Evolutionary conservation across 1,140 invertebrate genomes (phyloP), one percentile per base, ranked within the genome.

Genomic region (Drosophila rufa): DNA sequence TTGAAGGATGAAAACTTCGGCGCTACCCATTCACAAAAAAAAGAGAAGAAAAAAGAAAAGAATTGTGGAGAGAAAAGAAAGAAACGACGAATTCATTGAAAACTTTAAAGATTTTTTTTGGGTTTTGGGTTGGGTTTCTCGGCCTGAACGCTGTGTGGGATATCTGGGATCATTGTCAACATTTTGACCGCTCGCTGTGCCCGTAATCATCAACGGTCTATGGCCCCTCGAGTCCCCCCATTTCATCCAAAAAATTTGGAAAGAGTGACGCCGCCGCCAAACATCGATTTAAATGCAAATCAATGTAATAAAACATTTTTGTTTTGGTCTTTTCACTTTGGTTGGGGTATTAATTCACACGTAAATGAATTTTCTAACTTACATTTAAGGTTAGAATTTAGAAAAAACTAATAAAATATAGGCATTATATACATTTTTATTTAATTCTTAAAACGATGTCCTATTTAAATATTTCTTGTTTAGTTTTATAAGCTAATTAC

Each of bases 241-340:
- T 56, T 27, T n/a, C 19, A 25, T 48, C 12, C 27, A 27, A 50
- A 42, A 42, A 40, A 15, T 74, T 56, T 36, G 62, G 51, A 68
- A 71, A 71, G 57, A 79, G 58, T 79, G 75, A 79, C 75, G 68
- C 77, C 77, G 76, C 58, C 76, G 30, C 66, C 76, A 71, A 61
- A 87, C 84, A 90, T 89, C 85, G 86, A 89, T 89, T 89, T 89
- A 89, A 90, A 89, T 89, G 85, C 85, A 89, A 89, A 89, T 89
- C 81, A 90, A 85, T 90, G 85, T 90, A 90, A 89, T 89, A 89
- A 89, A 89, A 89, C 85, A 89, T 90, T 71, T 84, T 84, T 81
- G 81, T 69, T 84, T 84, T 77, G 62, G 51, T 58, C 60, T 71
- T 56, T 68, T 70, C 48, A 55, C 48, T 55, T 22, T 11, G 40